Evolutionary conservation across 92 coral and sea anemone species (phyloP), one percentile per base, ranked within the genome.

Genomic region (Diadumene lineata): DNA sequence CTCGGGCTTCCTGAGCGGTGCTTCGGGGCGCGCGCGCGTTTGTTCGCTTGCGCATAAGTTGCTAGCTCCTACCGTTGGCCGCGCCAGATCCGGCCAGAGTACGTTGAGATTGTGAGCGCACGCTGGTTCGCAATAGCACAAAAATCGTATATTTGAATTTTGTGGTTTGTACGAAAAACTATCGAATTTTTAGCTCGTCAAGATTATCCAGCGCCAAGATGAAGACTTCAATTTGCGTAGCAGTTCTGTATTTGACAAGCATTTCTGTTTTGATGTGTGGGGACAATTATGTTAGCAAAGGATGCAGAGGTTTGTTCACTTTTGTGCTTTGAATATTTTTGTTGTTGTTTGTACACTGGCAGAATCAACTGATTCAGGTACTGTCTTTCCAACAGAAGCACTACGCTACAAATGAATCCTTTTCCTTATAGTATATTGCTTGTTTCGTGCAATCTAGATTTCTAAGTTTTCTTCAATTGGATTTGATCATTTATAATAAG

Each of bases 251-350:
- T 15, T 28, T 62, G 68, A 30, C 68, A 13, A 28, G 31, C 11
- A 62, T 62, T 6, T 28, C 68, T 28, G 1, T 62, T 13, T 1
- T 62, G n/a, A 62, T 62, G 68, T 62, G 43, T 62, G 68, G 43
- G 31, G 43, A 62, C 8, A 62, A 62, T 21, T 7, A 15, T 22
- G 21, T 62, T 30, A 62, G 68, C 31, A 30, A 38, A 23, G 0
- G 64, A 2, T 58, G 64, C 28, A 58, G 26, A 58, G 64, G 64
- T 58, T 53, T 4, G 60, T 53, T 2, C 10, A 53, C 24, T 38
- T 38, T 38, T 38, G 13, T 38, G n/a, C n/a, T n/a, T n/a, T n/a
- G 6, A 13, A 38, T 38, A 4, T 38, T 38, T 13, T 38, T 6
- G 13, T 38, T 38, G 48, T 38, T 38, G 6, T 38, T 38, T 13